Base-by-base conservation (phyloP, 1,140 invertebrate genomes). In the Drosophila virilis region DNA sequence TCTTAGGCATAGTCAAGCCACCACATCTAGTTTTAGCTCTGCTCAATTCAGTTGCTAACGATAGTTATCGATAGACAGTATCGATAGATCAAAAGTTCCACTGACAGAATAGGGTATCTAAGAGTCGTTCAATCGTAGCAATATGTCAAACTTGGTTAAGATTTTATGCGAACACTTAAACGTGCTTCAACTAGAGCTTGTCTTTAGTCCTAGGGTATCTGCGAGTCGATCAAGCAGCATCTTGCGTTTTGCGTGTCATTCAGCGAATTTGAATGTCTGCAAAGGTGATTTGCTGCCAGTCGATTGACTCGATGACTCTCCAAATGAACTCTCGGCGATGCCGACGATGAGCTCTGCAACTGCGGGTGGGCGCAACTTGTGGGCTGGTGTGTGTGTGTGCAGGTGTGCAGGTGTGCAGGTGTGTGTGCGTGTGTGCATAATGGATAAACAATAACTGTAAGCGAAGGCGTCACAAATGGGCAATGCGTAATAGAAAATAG, bases 401-500 rank as follows among this genome's bases (percentile, higher is more conserved):
- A 2, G 17, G 17, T 17, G 17, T 22, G 38, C 17, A 40, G 59
- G 15, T 46, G 37, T 62, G 17, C 22, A 2, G 22, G 17, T 17
- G 38, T 54, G 57, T 17, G 61, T 58, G 45, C 37, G 46, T 45
- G 32, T 51, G 54, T 46, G 61, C 28, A 45, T 64, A 28, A 57
- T 57, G 50, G 22, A 48, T 69, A 52, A 69, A 61, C 66, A 62
- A 35, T 45, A 51, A 50, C 64, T 35, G 22, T 42, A 61, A 61
- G 38, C 45, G 51, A 65, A 65, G 69, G 37, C 69, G 69, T 71
- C 69, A 71, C 45, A 32, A 38, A 35, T 22, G 10, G 33, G n/a
- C 46, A 45, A 67, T 68, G 55, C 64, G 62, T 72, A 72, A 72
- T 72, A 45, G 38, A 54, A 65, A 55, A 13, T 42, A 65, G 51